Percentiles rank a stretch among this genome's conserved stretches.
Conservation (phyloP, 2,888 invertebrate species). For the Cosmia pyralina region DNA sequence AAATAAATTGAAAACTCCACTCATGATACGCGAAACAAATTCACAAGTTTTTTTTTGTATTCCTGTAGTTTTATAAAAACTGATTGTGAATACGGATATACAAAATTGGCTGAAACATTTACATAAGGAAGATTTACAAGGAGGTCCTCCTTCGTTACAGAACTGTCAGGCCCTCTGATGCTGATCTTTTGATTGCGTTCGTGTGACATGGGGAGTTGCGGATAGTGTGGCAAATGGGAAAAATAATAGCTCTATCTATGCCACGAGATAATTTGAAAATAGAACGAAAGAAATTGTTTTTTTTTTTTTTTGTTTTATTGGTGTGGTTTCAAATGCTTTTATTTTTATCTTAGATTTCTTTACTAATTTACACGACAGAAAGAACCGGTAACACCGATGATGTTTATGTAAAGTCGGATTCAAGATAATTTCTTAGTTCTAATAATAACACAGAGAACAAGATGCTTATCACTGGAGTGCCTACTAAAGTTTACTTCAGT, state of each 20-base stretch:
- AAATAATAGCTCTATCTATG: constrained; percentile 36
- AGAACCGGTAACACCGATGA: background rate
- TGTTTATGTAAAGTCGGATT: background rate
- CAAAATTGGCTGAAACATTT: constrained; percentile 54
- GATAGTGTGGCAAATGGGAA: constrained; percentile 40
- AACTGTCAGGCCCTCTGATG: constrained; percentile 69
- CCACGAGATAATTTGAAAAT: constrained; percentile 31
- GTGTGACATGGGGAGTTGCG: constrained; percentile 58
- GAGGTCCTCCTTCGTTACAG: constrained; percentile 68
- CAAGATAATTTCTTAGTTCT: background rate
- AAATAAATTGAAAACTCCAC: constrained; percentile 19
- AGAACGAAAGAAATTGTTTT: constrained; percentile 1
- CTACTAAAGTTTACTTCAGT: background rate
- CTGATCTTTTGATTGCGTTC: constrained; percentile 70
- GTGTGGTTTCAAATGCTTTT: background rate
- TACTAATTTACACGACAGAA: background rate
- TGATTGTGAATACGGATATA: constrained; percentile 30
- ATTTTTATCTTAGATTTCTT: background rate
- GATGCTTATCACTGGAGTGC: background rate
- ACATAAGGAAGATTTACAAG: constrained; percentile 60
- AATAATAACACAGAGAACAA: background rate
- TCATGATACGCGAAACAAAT: constrained; percentile 15
- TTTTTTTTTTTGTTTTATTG: background rate
- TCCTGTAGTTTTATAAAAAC: constrained; percentile 46
- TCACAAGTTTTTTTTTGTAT: constrained; percentile 16